Evolutionary conservation across 30 jellyfish, hydroid and myxozoan genomes (phyloP).

Genomic region (Hydractinia symbiolongicarpus): DNA sequence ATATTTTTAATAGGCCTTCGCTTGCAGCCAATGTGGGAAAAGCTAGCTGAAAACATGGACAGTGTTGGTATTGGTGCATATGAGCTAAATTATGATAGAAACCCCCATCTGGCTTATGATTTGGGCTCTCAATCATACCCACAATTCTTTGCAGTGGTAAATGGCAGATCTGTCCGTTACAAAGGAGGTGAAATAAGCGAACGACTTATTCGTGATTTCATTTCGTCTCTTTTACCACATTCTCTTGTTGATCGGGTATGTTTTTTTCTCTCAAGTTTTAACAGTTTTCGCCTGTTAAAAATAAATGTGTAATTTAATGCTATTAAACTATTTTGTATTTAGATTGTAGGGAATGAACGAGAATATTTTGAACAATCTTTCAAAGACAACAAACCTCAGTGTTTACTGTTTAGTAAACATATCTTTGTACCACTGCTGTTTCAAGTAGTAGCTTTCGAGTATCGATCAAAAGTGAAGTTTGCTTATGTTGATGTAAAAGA

Average conservation of each 20-base stretch:
- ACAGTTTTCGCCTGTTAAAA: neutral
- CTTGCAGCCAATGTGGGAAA: conserved; percentile 55
- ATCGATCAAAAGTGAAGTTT: conserved; percentile 51
- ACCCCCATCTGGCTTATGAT: conserved; percentile 36
- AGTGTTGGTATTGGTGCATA: conserved; percentile 56
- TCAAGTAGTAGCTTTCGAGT: conserved; percentile 52
- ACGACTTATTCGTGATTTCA: conserved; percentile 35
- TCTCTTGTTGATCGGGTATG: conserved; percentile 18
- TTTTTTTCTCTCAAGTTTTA: neutral
- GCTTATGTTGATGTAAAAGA: conserved; percentile 54
- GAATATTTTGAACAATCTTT: conserved; percentile 57
- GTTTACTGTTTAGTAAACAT: conserved; percentile 48
- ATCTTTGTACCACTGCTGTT: conserved; percentile 55
- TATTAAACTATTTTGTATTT: neutral
- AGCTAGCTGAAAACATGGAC: conserved; percentile 35
- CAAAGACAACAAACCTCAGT: conserved; percentile 74
- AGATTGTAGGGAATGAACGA: conserved; percentile 35
- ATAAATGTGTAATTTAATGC: neutral
- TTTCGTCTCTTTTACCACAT: conserved; percentile 50
- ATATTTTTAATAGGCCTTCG: conserved; percentile 38
- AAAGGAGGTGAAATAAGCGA: conserved; percentile 35
- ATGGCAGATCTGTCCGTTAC: conserved; percentile 48
- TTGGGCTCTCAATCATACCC: conserved; percentile 52
- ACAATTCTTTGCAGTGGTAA: conserved; percentile 46
- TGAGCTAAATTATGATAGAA: conserved; percentile 43